Evolutionary conservation across 2,888 invertebrate species (phyloP), one percentile per base, ranked within the genome.

Genomic region (Ariolimax columbianus): DNA sequence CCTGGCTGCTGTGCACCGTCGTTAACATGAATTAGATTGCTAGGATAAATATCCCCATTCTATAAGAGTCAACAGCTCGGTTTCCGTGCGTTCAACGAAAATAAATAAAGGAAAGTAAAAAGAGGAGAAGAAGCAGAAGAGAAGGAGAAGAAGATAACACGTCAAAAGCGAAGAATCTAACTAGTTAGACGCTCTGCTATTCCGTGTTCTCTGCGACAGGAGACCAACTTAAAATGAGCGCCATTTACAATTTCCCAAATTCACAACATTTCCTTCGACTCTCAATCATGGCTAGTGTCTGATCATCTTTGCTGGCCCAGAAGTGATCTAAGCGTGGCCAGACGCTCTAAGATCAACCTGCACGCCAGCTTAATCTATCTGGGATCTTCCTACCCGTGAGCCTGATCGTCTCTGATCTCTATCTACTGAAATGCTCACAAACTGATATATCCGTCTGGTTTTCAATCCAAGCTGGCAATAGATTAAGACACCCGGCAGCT

Each of bases 331-430:
- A 1, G 9, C 9, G 3, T 19, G 11, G 66, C 33, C 33, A 66
- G 66, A 14, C 66, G 7, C 23, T 11, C 23, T 66, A 0, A 23
- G 43, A 73, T 43, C 43, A 73, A 47, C 73, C n/a, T 73, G 73
- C 43, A 38, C 19, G 30, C n/a, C n/a, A 26, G n/a, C 14, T 9
- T 43, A 73, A 73, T 47, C 73, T 40, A n/a, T 26, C 43, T 7
- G 43, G 47, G 19, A 73, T 73, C 73, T 43, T 40, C 43, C 73
- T 73, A 73, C 73, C 73, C 14, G 73, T 43, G 40, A n/a, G 43
- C n/a, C 14, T 36, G 38, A 14, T 4, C 68, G 36, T 36, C 19
- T 36, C 43, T 43, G 73, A 73, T 73, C 43, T 26, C 9, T 43
- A 73, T 73, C 73, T 9, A 43, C 23, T 2, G 72, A 40, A 43